Percentiles rank a stretch among this genome's conserved stretches.
These are phyloP conservation scores for Rallus limicola DNA, from an alignment of 2,113 vertebrate species.

Conservation along the genomic window DNA sequence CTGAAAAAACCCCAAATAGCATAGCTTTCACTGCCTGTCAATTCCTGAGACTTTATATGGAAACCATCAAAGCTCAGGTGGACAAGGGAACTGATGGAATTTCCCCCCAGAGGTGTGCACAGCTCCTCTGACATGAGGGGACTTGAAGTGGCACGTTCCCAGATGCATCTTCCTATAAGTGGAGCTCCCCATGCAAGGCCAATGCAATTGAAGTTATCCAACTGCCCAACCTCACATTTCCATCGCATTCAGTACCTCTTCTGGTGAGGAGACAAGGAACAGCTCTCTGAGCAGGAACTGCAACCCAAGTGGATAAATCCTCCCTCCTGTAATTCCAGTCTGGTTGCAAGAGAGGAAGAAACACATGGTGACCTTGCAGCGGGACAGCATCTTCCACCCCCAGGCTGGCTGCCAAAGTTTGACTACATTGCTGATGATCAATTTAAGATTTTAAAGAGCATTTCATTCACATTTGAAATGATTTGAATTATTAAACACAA, in stretches of 20 bases:
- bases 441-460: background rate
- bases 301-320: background rate
- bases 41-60: background rate
- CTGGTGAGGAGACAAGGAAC: background rate
- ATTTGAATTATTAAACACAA: background rate
- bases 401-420: background rate
- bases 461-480: background rate
- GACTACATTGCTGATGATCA: background rate
- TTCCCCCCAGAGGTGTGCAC: background rate
- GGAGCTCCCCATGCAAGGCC: accelerated
- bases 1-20: background rate
- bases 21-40: background rate
- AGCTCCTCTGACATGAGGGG: background rate
- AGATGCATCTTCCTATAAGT: background rate
- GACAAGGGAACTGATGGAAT: background rate
- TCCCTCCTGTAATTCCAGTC: background rate
- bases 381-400: background rate
- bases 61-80: background rate
- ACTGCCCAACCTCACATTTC: background rate
- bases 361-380: accelerated
- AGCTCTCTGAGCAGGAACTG: background rate
- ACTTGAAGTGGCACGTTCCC: accelerated
- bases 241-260: background rate
- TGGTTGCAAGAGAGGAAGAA: background rate
- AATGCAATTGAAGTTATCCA: background rate